A percentile compares a stretch with the other conserved stretches of the same genome.
Evolutionary conservation across 1,140 invertebrate genomes (phyloP).

Genomic region (Drosophila nebulosa): DNA sequence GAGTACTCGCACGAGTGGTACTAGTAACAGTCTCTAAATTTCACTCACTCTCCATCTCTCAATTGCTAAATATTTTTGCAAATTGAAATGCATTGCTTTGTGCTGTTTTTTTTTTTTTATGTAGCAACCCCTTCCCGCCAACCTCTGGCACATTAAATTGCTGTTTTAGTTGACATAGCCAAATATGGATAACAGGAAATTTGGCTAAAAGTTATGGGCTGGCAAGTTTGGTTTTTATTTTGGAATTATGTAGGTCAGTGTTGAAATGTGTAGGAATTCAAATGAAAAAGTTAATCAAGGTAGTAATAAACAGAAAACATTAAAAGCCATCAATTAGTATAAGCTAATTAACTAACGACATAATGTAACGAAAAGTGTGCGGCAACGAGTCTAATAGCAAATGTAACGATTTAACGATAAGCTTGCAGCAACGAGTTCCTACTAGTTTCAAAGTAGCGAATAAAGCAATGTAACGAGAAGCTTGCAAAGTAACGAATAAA

Average conservation of each 20-base stretch:
- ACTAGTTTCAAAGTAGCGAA: too few species aligned
- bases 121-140: constrained; percentile 3
- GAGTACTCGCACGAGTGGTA: not conserved
- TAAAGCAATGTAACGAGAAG: too few species aligned
- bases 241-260: not conserved
- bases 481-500: not conserved
- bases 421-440: too few species aligned
- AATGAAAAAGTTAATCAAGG: not conserved
- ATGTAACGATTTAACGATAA: too few species aligned
- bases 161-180: constrained; percentile 51
- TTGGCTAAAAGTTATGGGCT: not conserved
- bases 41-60: not conserved
- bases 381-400: too few species aligned
- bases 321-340: too few species aligned
- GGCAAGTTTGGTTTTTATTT: not conserved
- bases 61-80: constrained; percentile 46
- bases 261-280: not conserved
- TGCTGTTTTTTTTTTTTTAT: constrained; percentile 1
- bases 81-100: constrained; percentile 51
- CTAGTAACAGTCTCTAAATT: not conserved
- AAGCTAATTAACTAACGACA: too few species aligned
- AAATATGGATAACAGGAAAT: constrained; percentile 12
- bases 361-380: too few species aligned
- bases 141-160: too few species aligned
- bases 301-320: too few species aligned